Conservation (phyloP, 2,113 vertebrate genomes). For the Phainopepla nitens region DNA sequence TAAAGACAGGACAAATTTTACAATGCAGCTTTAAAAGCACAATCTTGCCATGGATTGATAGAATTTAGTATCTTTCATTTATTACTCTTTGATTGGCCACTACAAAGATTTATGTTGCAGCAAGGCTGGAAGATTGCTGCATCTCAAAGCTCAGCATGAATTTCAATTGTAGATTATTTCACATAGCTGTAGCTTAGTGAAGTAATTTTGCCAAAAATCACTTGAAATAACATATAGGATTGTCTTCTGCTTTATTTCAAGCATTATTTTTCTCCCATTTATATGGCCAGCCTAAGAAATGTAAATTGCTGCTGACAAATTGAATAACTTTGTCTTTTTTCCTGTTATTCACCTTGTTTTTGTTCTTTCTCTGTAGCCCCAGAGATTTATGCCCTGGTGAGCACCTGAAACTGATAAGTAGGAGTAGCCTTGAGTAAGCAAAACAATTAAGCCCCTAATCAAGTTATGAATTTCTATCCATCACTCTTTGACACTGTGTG, state of each 20-base stretch:
- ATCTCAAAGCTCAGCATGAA: neutral
- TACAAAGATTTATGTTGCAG: neutral
- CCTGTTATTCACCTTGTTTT: neutral
- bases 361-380: neutral
- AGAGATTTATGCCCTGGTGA: neutral
- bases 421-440: neutral
- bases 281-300: neutral
- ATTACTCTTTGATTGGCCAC: neutral
- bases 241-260: neutral
- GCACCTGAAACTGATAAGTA: neutral
- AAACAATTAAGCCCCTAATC: neutral
- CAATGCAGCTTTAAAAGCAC: neutral
- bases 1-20: neutral
- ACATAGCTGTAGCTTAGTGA: neutral
- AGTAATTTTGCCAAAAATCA: neutral
- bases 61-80: neutral
- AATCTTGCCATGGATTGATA: neutral
- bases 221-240: neutral
- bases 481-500: neutral
- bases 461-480: neutral
- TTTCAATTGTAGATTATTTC: neutral
- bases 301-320: neutral
- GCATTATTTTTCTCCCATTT: neutral
- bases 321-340: neutral
- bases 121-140: neutral